Evolutionary conservation across 2,888 invertebrate species (phyloP), one percentile per base, ranked within the genome.

Genomic region (Pseudococcus longispinus): DNA sequence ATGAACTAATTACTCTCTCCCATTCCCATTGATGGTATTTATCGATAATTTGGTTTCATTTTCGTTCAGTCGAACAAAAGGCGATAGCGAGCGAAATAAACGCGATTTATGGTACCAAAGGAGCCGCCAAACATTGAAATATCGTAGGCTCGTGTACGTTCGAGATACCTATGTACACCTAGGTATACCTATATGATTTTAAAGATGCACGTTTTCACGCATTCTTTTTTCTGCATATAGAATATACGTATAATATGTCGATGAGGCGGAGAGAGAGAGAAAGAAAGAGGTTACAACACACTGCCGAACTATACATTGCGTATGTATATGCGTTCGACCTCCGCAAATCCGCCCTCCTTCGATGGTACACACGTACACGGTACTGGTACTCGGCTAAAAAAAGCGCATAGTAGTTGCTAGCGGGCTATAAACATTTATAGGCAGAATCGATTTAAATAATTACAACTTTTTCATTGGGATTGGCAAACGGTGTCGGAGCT

Each of bases 391-490:
- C 26, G 18, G 32, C 55, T 84, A 84, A 55, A 84, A 84, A 84
- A 84, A 83, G 83, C 84, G 84, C 84, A 84, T 84, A 84, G 46
- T 26, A 84, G 84, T 84, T 26, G 84, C 84, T 51, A 13, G 84
- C 51, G 84, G 84, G 29, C 60, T 32, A 32, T 55, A 60, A 84
- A 51, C 84, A 60, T 84, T 84, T 84, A 84, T 84, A 84, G 84
- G 84, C 84, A 84, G 84, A 84, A 84, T 84, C 84, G 84, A 84
- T 84, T 84, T 84, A 60, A 84, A 84, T 84, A 84, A 84, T 84
- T 84, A 84, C 60, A 84, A 84, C 60, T 84, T 84, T 84, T 84
- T 80, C 60, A 84, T 84, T 60, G 55, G 84, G 84, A 84, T 84
- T 84, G 84, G 84, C 84, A 84, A 37, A 84, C 77, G 42, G 77